Base-by-base conservation (phyloP, 2,888 invertebrate genomes). In the Neoscelio sp. region DNA sequence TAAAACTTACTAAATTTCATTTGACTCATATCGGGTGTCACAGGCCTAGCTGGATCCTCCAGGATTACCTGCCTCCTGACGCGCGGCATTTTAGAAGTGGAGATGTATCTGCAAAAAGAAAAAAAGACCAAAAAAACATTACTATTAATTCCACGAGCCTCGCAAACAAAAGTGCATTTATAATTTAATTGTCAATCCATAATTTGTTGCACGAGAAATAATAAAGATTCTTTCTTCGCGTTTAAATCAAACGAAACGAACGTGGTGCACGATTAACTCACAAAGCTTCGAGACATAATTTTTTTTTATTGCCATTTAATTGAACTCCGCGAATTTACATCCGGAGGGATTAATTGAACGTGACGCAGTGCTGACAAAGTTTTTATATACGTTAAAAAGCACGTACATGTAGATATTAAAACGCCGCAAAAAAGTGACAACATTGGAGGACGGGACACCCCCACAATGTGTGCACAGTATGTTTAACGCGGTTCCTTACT, bases 1-100 rank as follows among this genome's bases (percentile, higher is more conserved):
- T 18, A 35, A n/a, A 67, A 75, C 85, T 83, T 85, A 90, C 90
- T 83, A 81, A 90, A 84, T 86, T 90, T 90, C 44, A 89, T 88
- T 48, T 90, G 89, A 64, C 85, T 86, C 89, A 89, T 89, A 81
- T 90, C 90, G 74, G 90, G 90, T 81, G 90, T 90, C 68, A 90
- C 90, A 68, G 90, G 89, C 84, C 90, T 88, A 75, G 89, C 84
- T 70, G 89, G 89, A 83, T 90, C 90, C 82, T 90, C 90, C 83
- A 90, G 85, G 82, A 90, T 87, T 78, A 89, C 88, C 86, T 90
- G 90, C 85, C 89, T 89, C 82, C 89, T 89, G 82, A 87, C 87
- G 84, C 90, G 90, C 84, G 90, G 90, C 90, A 90, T 90, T 75
- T 81, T 87, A 73, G 73, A 65, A 58, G 60, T 64, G 50, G 20